These are phyloP conservation scores for Ganaspis brasiliensis DNA, from an alignment of 2,888 invertebrate species.

Conservation along the genomic window DNA sequence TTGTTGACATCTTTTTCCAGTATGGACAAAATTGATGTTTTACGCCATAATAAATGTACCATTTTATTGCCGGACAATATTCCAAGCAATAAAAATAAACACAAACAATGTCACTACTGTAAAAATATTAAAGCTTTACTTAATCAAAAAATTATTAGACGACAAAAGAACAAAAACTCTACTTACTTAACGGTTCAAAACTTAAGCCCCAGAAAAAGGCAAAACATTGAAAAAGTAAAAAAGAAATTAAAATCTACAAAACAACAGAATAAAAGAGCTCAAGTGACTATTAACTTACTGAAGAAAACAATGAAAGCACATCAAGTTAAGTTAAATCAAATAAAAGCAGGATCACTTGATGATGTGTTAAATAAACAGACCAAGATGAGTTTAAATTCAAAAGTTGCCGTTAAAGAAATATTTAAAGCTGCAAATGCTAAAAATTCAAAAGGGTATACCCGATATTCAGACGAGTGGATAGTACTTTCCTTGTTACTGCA, in stretches of 20 bases:
- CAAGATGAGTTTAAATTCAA: not conserved
- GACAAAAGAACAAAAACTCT: not conserved
- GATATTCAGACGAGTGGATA: conserved; percentile 60
- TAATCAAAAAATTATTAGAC: not conserved
- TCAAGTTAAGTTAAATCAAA: not conserved
- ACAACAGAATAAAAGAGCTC: not conserved
- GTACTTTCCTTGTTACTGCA: conserved; percentile 54
- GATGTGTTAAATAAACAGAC: not conserved
- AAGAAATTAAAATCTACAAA: not conserved
- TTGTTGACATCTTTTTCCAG: not conserved
- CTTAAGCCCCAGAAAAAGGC: not conserved
- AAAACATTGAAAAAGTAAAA: not conserved
- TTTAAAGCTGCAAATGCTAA: not conserved
- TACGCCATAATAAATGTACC: not conserved
- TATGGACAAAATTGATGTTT: not conserved
- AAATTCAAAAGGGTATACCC: not conserved
- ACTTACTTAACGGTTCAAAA: not conserved
- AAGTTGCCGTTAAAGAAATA: not conserved
- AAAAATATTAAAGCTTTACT: not conserved
- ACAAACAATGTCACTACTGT: not conserved
- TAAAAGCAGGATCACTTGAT: not conserved
- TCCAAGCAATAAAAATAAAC: not conserved
- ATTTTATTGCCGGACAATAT: not conserved
- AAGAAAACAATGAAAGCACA: not conserved
- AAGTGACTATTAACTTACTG: not conserved